phyloP scores from a whole-genome alignment of 2,888 invertebrate species.

The Rhingia rostrata region DNA sequence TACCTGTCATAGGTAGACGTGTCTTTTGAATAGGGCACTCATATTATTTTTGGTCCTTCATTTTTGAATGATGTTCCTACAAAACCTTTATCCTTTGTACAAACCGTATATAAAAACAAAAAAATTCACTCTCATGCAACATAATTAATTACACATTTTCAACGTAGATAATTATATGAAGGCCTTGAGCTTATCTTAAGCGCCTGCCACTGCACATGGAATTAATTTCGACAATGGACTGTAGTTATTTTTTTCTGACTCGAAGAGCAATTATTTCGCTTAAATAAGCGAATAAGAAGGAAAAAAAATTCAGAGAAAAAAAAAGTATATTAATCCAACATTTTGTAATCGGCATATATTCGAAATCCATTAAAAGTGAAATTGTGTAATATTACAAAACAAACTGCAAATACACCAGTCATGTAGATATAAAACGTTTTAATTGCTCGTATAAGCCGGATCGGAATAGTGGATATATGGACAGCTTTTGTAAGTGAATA shows the following conservation, averaged over 20 bases:
- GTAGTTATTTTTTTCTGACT: conserved; percentile 6
- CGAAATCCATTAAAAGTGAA: conserved; percentile 52
- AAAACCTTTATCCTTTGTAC: conserved; percentile 15
- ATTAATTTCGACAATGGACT: conserved; percentile 56
- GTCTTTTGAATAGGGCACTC: no score
- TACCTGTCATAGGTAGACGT: neutral
- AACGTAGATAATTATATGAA: conserved; percentile 38
- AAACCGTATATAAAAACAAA: conserved; percentile 11
- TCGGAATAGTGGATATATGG: neutral
- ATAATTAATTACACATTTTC: conserved; percentile 34
- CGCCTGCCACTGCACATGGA: conserved; percentile 37
- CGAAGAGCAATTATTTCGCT: conserved; percentile 52
- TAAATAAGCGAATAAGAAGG: conserved; percentile 10
- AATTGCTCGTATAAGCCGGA: conserved; percentile 27
- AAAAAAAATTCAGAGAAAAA: conserved; percentile 9
- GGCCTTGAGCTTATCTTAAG: conserved; percentile 58
- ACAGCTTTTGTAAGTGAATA: conserved; percentile 45
- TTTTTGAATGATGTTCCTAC: neutral
- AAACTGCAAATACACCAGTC: no score
- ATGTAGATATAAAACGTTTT: conserved; percentile 7
- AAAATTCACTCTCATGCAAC: neutral
- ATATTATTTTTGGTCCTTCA: no score
- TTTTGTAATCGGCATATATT: conserved; percentile 55
- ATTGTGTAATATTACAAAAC: conserved; percentile 45
- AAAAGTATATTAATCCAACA: conserved; percentile 43